Conservation (phyloP, 2,113 vertebrate genomes). For the Phyllostomus discolor region DNA sequence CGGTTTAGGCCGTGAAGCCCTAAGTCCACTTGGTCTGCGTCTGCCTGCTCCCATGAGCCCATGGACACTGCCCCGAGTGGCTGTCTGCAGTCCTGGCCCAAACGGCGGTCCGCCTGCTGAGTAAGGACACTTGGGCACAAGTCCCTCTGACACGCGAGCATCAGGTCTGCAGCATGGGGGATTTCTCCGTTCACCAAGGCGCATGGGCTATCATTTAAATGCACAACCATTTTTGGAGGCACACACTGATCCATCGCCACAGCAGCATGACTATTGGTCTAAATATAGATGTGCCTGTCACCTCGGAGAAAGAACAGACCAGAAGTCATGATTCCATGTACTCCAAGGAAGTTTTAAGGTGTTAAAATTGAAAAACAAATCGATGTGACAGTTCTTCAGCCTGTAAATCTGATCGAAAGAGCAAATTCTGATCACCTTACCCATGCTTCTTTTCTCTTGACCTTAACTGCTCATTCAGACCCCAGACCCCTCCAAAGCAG, state of each 20-base stretch:
- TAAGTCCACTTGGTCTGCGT: background rate
- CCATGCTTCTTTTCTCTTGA: background rate
- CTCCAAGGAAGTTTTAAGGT: conserved; percentile 41
- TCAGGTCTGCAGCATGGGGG: background rate
- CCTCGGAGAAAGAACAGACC: conserved; percentile 40
- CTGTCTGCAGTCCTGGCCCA: background rate
- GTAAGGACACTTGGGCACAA: background rate
- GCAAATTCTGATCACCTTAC: background rate
- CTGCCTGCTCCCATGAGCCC: background rate
- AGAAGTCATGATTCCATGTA: conserved; percentile 30
- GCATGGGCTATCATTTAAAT: background rate
- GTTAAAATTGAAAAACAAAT: conserved; percentile 2
- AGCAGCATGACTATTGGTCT: conserved; percentile 54
- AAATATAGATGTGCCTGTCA: conserved; percentile 56
- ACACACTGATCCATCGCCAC: conserved; percentile 34
- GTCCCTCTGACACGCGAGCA: background rate
- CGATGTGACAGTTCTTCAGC: background rate
- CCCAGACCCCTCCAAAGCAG: background rate
- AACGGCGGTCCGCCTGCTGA: background rate
- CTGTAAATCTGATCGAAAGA: background rate
- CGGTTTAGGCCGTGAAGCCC: background rate
- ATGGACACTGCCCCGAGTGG: background rate
- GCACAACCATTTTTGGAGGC: conserved; percentile 26
- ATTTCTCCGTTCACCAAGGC: background rate
- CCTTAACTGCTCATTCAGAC: background rate